Conservation (phyloP, 2,113 vertebrate genomes). For the Macheiramphus alcinus region DNA sequence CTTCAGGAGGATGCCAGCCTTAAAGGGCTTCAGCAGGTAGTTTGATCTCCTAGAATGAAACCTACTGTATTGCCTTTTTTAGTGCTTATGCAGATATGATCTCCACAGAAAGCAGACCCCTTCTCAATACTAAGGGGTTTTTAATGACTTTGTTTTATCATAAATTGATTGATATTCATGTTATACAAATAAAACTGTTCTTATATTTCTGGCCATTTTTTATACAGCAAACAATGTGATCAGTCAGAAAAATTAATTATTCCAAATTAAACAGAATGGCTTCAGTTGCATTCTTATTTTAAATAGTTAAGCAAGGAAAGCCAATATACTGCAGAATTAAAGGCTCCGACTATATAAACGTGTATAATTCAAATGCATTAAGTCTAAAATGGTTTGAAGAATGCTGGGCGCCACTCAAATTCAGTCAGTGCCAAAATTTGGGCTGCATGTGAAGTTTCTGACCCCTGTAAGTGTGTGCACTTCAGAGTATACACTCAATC, state of each 20-base stretch:
- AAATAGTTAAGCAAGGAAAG: not conserved
- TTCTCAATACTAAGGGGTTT: not conserved
- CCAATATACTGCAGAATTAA: not conserved
- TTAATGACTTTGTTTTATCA: slow-evolving; percentile 17
- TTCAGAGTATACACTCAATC: not conserved
- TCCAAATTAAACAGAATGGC: not conserved
- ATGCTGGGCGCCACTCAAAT: not conserved
- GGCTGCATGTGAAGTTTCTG: not conserved
- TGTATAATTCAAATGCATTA: not conserved
- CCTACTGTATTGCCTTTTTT: slow-evolving; percentile 14
- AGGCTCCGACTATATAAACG: not conserved
- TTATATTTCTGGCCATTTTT: not conserved
- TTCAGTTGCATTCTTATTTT: not conserved
- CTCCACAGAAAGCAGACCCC: slow-evolving; percentile 25
- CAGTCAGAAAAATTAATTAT: slow-evolving; percentile 5
- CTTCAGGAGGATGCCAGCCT: slow-evolving; percentile 28
- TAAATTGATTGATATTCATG: slow-evolving; percentile 35
- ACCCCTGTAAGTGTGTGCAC: not conserved
- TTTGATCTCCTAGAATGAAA: slow-evolving; percentile 24
- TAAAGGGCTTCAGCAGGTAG: slow-evolving; percentile 6
- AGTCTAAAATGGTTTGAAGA: not conserved
- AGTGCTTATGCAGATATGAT: slow-evolving; percentile 29
- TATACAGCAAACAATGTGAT: not conserved
- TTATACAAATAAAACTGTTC: slow-evolving; percentile 30
- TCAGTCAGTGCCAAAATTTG: not conserved